Percentiles rank a stretch among this genome's conserved stretches.
Evolutionary conservation across 2,888 invertebrate species (phyloP).

Genomic region (Drosophila nr. fundita): DNA sequence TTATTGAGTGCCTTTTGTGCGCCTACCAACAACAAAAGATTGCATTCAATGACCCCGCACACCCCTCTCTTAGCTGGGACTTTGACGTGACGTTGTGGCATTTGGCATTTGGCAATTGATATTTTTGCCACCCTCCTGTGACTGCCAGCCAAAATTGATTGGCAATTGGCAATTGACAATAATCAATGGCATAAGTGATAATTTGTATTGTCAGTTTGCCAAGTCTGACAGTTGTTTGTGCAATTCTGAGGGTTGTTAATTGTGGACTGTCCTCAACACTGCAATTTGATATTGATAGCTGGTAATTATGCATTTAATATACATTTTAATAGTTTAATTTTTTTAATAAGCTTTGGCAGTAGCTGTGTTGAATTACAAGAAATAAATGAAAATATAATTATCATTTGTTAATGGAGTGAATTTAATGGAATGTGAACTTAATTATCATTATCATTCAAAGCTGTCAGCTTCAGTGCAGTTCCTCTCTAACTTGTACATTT

Average conservation of each 20-base stretch:
- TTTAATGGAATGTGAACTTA: constrained; percentile 11
- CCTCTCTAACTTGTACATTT: not conserved
- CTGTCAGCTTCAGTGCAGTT: constrained; percentile 23
- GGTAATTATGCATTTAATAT: constrained; percentile 17
- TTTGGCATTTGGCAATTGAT: constrained; percentile 50
- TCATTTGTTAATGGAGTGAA: constrained; percentile 4
- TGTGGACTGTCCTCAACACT: constrained; percentile 22
- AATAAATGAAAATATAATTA: constrained; percentile 9
- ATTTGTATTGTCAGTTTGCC: constrained; percentile 67
- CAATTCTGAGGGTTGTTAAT: constrained; percentile 27
- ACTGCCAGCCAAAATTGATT: constrained; percentile 57
- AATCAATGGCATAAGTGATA: constrained; percentile 77
- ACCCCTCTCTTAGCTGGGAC: constrained; percentile 7
- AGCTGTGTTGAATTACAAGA: not conserved
- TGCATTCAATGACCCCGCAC: constrained; percentile 9
- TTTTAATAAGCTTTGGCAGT: not conserved
- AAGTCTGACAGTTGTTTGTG: constrained; percentile 33
- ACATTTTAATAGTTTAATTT: constrained; percentile 1
- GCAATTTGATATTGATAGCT: constrained; percentile 12
- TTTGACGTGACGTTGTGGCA: constrained; percentile 42
- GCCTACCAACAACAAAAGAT: constrained; percentile 48
- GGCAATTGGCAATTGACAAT: constrained; percentile 75
- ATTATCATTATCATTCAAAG: constrained; percentile 15
- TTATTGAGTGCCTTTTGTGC: constrained; percentile 53
- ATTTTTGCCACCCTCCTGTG: constrained; percentile 52